A percentile compares a stretch with the other conserved stretches of the same genome.
Evolutionary conservation across 1,140 invertebrate species (phyloP).

Genomic region (Pinna nobilis): DNA sequence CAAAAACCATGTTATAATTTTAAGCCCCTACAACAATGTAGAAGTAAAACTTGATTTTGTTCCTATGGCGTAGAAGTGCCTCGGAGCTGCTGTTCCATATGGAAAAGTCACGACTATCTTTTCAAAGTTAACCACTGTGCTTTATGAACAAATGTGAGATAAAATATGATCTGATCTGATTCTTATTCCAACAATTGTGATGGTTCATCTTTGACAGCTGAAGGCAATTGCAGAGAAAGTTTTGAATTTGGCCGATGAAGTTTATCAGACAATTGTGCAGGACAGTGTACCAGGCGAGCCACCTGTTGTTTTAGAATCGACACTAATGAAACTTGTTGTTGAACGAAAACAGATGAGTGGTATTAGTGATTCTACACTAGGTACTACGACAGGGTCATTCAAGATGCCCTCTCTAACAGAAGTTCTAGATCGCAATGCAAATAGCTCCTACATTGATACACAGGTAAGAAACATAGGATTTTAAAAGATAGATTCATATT

Average conservation of each 20-base stretch:
- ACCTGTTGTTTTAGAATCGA: constrained; percentile 43
- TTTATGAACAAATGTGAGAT: too few species aligned
- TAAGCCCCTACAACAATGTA: too few species aligned
- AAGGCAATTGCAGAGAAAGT: constrained; percentile 48
- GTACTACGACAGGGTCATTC: constrained; percentile 40
- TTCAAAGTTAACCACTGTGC: too few species aligned
- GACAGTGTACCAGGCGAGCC: constrained; percentile 52
- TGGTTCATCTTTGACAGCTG: constrained; percentile 40
- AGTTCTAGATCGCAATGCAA: constrained; percentile 24
- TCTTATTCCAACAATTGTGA: neutral
- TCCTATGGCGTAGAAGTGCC: too few species aligned
- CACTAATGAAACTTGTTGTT: constrained; percentile 50
- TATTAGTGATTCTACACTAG: constrained; percentile 50
- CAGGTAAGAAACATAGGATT: too few species aligned
- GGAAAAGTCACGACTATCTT: too few species aligned
- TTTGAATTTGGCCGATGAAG: constrained; percentile 46
- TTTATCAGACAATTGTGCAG: constrained; percentile 53
- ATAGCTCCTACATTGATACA: constrained; percentile 48
- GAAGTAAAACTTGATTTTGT: too few species aligned
- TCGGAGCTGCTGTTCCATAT: too few species aligned
- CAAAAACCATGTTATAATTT: too few species aligned
- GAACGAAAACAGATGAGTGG: constrained; percentile 39
- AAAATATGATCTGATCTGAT: too few species aligned
- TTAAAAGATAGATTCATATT: too few species aligned
- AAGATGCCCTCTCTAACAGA: constrained; percentile 47